Evolutionary conservation across 2,888 invertebrate genomes (phyloP).

Genomic region (Cheilosia urbana): DNA sequence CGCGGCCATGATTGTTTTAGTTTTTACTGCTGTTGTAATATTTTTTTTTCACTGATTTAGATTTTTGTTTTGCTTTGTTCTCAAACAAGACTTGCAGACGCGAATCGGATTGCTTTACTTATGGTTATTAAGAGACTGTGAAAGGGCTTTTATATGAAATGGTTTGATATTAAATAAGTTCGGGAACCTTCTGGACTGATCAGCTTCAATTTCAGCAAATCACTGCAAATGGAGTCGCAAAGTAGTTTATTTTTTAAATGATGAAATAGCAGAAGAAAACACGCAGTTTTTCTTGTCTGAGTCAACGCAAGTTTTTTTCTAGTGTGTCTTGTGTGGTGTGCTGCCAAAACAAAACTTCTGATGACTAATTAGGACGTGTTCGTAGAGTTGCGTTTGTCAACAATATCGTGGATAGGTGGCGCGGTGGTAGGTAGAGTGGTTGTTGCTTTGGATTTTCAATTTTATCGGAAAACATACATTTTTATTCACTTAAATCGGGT

Average conservation of each 20-base stretch:
- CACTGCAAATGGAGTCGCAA: slow-evolving; percentile 52
- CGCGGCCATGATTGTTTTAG: slow-evolving; percentile 27
- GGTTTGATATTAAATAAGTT: not conserved
- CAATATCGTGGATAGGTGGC: slow-evolving; percentile 11
- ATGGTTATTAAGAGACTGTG: not conserved
- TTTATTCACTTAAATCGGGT: too few relatives aligned
- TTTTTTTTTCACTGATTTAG: not conserved
- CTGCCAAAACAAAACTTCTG: slow-evolving; percentile 37
- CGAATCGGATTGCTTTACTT: not conserved
- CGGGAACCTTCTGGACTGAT: slow-evolving; percentile 52
- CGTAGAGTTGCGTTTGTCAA: not conserved
- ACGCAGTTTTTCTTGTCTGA: slow-evolving; percentile 20
- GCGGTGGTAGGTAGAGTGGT: not conserved
- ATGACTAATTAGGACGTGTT: slow-evolving; percentile 15
- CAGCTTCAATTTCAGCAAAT: slow-evolving; percentile 67
- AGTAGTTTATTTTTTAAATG: slow-evolving; percentile 47
- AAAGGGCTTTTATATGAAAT: slow-evolving; percentile 48
- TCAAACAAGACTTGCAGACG: not conserved
- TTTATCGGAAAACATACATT: too few relatives aligned
- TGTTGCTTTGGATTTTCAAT: too few relatives aligned
- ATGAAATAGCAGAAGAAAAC: slow-evolving; percentile 44
- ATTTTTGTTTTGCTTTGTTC: not conserved
- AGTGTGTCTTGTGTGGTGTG: not conserved
- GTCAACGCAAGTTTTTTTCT: slow-evolving; percentile 32
- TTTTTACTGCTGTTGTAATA: slow-evolving; percentile 1